Evolutionary conservation across 2,888 invertebrate genomes (phyloP), one percentile per base, ranked within the genome.

Genomic region (Rotaria magnacalcarata): DNA sequence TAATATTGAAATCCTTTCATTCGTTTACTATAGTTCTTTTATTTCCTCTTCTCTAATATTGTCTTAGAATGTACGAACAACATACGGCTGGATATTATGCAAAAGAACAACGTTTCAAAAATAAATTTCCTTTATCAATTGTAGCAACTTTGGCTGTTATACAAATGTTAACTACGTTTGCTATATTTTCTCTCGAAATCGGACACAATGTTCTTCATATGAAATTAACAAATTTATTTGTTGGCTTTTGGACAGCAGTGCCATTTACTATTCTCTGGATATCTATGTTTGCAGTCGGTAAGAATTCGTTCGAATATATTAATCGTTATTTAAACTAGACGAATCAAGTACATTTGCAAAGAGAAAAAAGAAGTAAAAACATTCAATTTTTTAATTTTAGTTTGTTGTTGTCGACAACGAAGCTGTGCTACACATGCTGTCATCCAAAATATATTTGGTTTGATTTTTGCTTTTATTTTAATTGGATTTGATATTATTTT

Each of bases 341-440:
- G 11, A 47, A 47, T 47, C 47, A 10, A 7, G 11, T 10, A 11
- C 7, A 47, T 11, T 10, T 47, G 4, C 7, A 11, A 47, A 47
- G 11, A 47, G 47, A 47, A 47, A 47, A 47, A 34, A 34, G 1
- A 34, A 34, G 34, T 34, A 2, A 34, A 34, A 34, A 34, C 34
- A 34, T 34, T 34, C 34, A 34, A 34, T 34, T 34, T 52, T 52
- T 52, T 52, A 11, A 52, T 14, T 34, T 67, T 80, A 80, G 80
- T 80, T 47, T 80, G 80, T 47, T 80, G 80, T 80, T 80, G 80
- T 14, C 80, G 80, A 4, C 43, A n/a, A 80, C 21, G 10, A 80
- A 47, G 80, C n/a, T 80, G 80, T 47, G 47, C 80, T 4, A 80
- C 80, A 80, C 80, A 80, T 80, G 80, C 47, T 24, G 43, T 80